Base-by-base conservation (phyloP, 2,888 invertebrate genomes). In the Aphidius colemani region DNA sequence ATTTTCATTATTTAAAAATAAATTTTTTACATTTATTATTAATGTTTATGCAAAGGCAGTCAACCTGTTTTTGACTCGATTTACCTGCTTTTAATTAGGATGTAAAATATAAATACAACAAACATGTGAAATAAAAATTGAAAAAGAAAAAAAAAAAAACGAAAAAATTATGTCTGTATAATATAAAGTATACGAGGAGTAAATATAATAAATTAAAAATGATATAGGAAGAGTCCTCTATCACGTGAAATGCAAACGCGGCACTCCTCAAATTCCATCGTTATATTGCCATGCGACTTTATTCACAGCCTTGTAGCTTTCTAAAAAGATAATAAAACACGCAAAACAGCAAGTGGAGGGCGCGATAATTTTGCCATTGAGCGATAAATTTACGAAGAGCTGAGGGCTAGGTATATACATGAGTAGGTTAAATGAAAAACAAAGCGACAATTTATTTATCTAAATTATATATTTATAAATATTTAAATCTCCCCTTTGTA, bases 281-380 rank as follows among this genome's bases (percentile, higher is more conserved):
- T 64, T 45, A 41, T 57, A 45, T 46, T 46, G 46, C 58, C 43
- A 53, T 58, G 61, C 61, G 63, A 57, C 45, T 55, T 45, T 13
- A 30, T 58, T 58, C 53, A 44, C 66, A 67, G 67, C 68, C 69
- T 72, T 69, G 69, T 72, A 65, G 68, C 71, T 72, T 72, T 72
- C 71, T 72, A 72, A 72, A 72, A 70, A 69, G 68, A 70, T 70
- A 70, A 67, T 69, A 69, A 70, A 68, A 69, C 66, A 63, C 45
- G 53, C 50, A 56, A 53, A 43, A 49, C 7, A 53, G 59, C 49
- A 46, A 55, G 56, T 63, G 48, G 53, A 44, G 63, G 51, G 59
- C 53, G 63, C 58, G 63, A 63, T 63, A 63, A 63, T 46, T 64
- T 59, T 41, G 45, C 57, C 13, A 57, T 64, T 61, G 56, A 57